Percentiles rank a stretch among this genome's conserved stretches.
Conservation (phyloP, 1,140 invertebrate species). For the Yoshiicerus persimilis region DNA sequence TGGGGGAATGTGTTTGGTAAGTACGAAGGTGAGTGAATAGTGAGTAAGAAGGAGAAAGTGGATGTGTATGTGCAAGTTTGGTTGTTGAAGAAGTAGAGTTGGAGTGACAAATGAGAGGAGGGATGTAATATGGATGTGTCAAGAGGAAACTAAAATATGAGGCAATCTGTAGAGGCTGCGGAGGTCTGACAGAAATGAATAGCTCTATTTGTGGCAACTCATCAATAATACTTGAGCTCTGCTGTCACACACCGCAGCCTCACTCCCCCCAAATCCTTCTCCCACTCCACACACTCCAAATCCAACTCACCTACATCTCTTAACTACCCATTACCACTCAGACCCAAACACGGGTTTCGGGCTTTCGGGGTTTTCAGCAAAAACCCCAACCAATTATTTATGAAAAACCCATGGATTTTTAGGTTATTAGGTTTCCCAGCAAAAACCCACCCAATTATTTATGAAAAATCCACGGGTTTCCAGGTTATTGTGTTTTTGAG, state of each 20-base stretch:
- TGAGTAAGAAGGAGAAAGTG: neutral
- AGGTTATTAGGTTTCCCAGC: no score
- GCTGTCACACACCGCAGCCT: neutral
- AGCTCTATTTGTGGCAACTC: conserved; percentile 16
- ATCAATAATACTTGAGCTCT: conserved; percentile 20
- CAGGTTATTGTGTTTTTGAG: no score
- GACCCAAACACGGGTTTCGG: no score
- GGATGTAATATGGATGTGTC: conserved; percentile 19
- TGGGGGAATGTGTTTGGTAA: neutral
- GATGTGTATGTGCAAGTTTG: neutral
- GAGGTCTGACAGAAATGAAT: conserved; percentile 22
- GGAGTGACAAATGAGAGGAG: neutral
- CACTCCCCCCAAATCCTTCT: neutral
- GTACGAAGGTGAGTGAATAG: neutral
- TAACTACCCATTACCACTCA: no score
- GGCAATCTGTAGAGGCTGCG: conserved; percentile 19
- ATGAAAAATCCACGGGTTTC: no score
- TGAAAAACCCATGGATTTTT: no score
- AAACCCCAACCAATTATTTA: no score
- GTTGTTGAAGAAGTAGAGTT: neutral
- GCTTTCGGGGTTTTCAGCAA: no score
- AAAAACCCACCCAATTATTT: no score
- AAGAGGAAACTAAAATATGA: conserved; percentile 3
- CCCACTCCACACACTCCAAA: neutral
- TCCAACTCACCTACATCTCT: neutral